These are phyloP conservation scores for Orthonyx spaldingii DNA, from an alignment of 2,113 vertebrate species.

Conservation along the genomic window DNA sequence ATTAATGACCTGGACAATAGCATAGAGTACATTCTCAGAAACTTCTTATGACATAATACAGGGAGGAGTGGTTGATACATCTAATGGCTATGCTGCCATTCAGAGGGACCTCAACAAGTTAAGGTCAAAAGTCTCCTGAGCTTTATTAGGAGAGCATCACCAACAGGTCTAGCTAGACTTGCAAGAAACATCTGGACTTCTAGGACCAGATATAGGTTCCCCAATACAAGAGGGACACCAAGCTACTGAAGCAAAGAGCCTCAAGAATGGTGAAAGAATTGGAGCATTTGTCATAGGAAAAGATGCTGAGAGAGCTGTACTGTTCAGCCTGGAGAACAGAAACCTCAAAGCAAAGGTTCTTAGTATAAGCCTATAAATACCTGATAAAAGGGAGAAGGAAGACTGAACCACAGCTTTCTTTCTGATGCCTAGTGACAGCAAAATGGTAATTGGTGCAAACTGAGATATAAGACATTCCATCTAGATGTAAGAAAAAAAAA, in stretches of 20 bases:
- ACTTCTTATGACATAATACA: not conserved
- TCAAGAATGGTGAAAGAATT: not conserved
- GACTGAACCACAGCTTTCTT: not conserved
- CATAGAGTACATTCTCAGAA: not conserved
- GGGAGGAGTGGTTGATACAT: not conserved
- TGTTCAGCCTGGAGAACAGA: not conserved
- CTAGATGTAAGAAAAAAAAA: not conserved
- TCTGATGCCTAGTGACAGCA: not conserved
- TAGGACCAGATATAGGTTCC: not conserved
- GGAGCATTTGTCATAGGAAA: not conserved
- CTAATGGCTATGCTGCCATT: not conserved
- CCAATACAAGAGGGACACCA: not conserved
- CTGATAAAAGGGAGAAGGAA: not conserved
- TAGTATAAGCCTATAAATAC: not conserved
- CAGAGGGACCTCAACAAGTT: not conserved
- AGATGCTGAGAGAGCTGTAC: not conserved
- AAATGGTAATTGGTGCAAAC: not conserved
- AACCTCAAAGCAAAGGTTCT: fast-evolving
- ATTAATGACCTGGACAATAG: not conserved
- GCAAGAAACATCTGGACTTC: not conserved
- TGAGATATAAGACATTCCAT: not conserved
- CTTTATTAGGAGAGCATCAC: not conserved
- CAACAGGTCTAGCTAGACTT: not conserved
- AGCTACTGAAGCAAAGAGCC: not conserved
- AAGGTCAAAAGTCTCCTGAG: not conserved